A percentile compares a stretch with the other conserved stretches of the same genome.
Evolutionary conservation across 2,797 vertebrate species (phyloP).

Genomic region (Parauchenoglanis ngamensis): DNA sequence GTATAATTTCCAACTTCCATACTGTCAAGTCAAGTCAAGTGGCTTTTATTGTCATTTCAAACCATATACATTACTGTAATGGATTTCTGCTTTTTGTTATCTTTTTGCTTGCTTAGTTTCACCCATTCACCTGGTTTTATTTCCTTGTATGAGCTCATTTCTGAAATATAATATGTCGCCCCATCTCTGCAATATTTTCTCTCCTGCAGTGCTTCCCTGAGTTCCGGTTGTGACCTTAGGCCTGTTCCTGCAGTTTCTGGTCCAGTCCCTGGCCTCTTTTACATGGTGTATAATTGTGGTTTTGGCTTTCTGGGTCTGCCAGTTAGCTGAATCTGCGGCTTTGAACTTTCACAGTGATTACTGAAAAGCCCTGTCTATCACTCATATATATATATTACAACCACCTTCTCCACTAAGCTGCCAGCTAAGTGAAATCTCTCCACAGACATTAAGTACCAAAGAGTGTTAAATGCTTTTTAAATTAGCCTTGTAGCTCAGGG

Average conservation of each 20-base stretch:
- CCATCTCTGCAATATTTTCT: background rate
- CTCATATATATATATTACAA: slow-evolving; percentile 3
- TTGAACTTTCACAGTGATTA: slow-evolving; percentile 45
- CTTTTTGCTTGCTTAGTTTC: background rate
- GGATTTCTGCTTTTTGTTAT: background rate
- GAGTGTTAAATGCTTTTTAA: slow-evolving; percentile 59
- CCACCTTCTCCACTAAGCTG: slow-evolving; percentile 59
- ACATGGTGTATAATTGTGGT: background rate
- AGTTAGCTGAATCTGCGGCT: slow-evolving; percentile 9
- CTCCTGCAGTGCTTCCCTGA: background rate
- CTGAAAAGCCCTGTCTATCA: slow-evolving; percentile 3
- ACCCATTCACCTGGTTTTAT: background rate
- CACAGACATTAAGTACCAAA: slow-evolving; percentile 61
- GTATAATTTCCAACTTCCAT: background rate
- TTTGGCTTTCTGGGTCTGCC: background rate
- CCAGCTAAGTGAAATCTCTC: slow-evolving; percentile 57
- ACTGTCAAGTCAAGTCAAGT: no score
- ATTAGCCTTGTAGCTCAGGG: slow-evolving; percentile 64
- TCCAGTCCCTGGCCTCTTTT: background rate
- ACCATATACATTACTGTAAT: background rate
- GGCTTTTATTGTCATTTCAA: no score
- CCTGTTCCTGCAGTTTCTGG: background rate
- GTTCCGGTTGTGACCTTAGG: background rate
- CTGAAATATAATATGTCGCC: background rate
- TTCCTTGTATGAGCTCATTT: background rate